Base-by-base conservation (phyloP, 2,888 invertebrate species). In the Didymodactylos carnosus region DNA sequence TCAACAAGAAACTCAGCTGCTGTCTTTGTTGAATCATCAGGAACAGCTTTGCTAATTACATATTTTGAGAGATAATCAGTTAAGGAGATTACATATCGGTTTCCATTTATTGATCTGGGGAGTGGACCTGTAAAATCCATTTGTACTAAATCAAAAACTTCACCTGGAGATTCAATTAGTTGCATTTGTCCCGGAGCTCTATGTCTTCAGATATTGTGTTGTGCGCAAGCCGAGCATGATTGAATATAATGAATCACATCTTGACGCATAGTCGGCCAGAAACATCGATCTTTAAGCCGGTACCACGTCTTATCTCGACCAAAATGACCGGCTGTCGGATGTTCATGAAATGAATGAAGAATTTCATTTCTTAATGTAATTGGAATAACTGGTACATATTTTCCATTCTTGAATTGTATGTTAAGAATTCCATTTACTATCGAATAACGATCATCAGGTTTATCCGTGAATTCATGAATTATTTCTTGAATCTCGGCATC, bases 71-170 rank as follows among this genome's bases (percentile, higher is more conserved):
- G 76, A 62, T 74, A 76, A 62, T 78, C 77, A 2, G 76, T 75
- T 2, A 77, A 3, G 1, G 73, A 75, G 6, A 78, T 46, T 14
- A 78, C 75, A 71, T 77, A 78, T 14, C 75, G 49, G 19, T 77
- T 77, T 23, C 40, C 19, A 35, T 76, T 75, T 25, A 73, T 76
- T 16, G 69, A n/a, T 16, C 76, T 76, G 5, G 73, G 27, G 39
- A 78, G 75, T 23, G 77, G 78, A 40, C 78, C 78, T 27, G 78
- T 46, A 6, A 78, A 43, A 75, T 79, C 78, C 10, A 78, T 75
- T 25, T 76, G 76, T 2, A 77, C 76, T 19, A 25, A 16, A 70
- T 70, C 40, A n/a, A 70, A 62, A 8, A 19, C 62, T 29, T 62
- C 62, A 29, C 62, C 62, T n/a, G n/a, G n/a, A n/a, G n/a, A n/a